These are phyloP conservation scores for Drosophila acutilabella DNA, from an alignment of 2,888 invertebrate species.

Conservation along the genomic window DNA sequence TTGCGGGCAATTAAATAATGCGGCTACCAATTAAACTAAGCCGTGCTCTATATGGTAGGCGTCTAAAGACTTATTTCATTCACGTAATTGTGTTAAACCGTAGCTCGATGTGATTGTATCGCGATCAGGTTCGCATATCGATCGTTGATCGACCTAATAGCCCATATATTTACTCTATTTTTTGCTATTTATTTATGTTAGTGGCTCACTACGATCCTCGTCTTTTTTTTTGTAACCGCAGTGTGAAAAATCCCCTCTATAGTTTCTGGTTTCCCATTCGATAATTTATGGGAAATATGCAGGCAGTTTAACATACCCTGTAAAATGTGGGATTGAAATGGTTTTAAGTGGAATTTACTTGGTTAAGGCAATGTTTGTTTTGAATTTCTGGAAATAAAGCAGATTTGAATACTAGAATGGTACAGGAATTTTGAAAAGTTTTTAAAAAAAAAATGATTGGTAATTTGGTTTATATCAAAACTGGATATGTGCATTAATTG, in stretches of 20 bases:
- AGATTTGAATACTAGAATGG: too few species aligned
- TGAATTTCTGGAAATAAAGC: too few species aligned
- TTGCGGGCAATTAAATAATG: slow-evolving; percentile 73
- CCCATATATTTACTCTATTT: slow-evolving; percentile 53
- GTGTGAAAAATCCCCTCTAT: slow-evolving; percentile 8
- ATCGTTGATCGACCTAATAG: slow-evolving; percentile 54
- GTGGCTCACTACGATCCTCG: slow-evolving; percentile 12
- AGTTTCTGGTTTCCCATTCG: slow-evolving; percentile 37
- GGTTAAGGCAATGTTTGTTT: too few species aligned
- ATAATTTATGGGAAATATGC: too few species aligned
- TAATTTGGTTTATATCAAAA: too few species aligned
- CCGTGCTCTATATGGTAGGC: slow-evolving; percentile 41
- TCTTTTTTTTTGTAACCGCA: slow-evolving; percentile 62
- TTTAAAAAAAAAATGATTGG: too few species aligned
- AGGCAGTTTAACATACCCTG: not conserved
- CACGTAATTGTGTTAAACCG: slow-evolving; percentile 56
- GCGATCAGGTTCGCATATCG: slow-evolving; percentile 4
- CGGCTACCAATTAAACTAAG: slow-evolving; percentile 70
- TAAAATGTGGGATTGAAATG: too few species aligned
- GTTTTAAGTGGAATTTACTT: too few species aligned
- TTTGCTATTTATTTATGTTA: slow-evolving; percentile 4
- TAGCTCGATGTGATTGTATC: slow-evolving; percentile 27
- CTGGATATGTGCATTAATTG: not conserved
- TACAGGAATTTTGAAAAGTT: too few species aligned
- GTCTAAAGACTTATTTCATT: slow-evolving; percentile 51